A percentile compares a stretch with the other conserved stretches of the same genome.
Conservation (phyloP, 2,888 invertebrate genomes). For the Tetanocera ferruginea region DNA sequence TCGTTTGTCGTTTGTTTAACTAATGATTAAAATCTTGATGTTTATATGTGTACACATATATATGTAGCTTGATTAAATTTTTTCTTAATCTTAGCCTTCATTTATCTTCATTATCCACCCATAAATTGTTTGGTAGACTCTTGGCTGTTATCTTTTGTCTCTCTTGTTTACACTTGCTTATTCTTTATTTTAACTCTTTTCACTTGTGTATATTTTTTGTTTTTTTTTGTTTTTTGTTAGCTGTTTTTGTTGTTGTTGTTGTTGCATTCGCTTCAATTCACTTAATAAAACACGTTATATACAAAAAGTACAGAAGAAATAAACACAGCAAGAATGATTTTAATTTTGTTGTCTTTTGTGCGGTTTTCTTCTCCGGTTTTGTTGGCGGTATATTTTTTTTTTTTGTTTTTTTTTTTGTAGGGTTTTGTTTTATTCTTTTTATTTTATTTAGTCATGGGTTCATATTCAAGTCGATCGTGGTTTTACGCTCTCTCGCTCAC, state of each 20-base stretch:
- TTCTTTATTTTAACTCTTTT: not conserved
- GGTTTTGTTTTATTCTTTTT: slow-evolving; percentile 11
- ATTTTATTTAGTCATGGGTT: not conserved
- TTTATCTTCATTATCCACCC: not conserved
- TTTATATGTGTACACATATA: too few species aligned
- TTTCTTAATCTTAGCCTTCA: not conserved
- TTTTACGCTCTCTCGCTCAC: slow-evolving; percentile 17
- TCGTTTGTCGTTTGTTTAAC: too few species aligned
- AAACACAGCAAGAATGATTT: not conserved
- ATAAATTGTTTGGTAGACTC: not conserved
- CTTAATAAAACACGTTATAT: not conserved
- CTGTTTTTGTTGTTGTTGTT: not conserved
- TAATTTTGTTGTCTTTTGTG: not conserved
- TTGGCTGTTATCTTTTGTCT: not conserved
- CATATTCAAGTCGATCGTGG: not conserved
- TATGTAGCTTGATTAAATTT: not conserved
- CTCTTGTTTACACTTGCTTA: not conserved
- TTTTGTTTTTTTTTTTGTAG: not conserved
- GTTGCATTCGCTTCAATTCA: not conserved
- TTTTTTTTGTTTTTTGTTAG: not conserved
- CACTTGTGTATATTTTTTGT: not conserved
- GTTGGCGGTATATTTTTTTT: not conserved
- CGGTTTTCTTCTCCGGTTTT: slow-evolving; percentile 2
- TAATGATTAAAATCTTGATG: not conserved
- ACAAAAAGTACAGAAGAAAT: not conserved